Percentiles rank a stretch among this genome's conserved stretches.
These are phyloP conservation scores for Cyclopterus lumpus DNA, from an alignment of 2,797 vertebrate genomes.

Conservation along the genomic window DNA sequence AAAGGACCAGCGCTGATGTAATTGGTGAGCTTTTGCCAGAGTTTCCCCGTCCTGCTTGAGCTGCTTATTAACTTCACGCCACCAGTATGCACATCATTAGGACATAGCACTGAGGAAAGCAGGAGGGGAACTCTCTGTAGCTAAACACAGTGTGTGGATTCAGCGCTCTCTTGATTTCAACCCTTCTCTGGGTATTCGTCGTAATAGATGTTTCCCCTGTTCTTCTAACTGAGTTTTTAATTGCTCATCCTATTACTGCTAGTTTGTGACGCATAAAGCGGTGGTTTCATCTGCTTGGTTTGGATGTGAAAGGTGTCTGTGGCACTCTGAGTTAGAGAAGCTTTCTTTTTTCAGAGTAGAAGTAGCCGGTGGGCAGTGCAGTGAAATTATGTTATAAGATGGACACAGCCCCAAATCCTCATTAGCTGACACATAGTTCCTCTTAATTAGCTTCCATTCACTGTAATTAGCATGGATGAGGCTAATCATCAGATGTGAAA, in stretches of 20 bases:
- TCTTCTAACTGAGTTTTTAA: conserved; percentile 55
- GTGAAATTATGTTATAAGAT: conserved; percentile 88
- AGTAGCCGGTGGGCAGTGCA: conserved; percentile 62
- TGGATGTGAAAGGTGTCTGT: conserved; percentile 41
- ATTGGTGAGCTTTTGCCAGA: conserved; percentile 63
- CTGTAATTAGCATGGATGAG: conserved; percentile 95
- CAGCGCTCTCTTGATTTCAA: conserved; percentile 45
- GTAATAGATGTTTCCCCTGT: conserved; percentile 35
- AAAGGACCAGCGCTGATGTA: conserved; percentile 48
- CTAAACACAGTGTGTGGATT: conserved; percentile 40
- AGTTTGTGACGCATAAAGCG: conserved; percentile 32
- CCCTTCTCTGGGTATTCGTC: conserved; percentile 27
- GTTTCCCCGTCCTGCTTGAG: conserved; percentile 48
- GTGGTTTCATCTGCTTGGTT: conserved; percentile 41
- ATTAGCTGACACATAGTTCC: conserved; percentile 95
- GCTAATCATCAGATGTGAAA: conserved; percentile 98
- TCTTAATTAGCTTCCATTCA: conserved; percentile 99
- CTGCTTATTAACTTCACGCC: conserved; percentile 66
- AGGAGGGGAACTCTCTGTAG: conserved; percentile 46
- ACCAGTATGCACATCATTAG: conserved; percentile 69
- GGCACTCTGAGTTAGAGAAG: conserved; percentile 37
- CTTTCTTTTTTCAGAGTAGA: conserved; percentile 48
- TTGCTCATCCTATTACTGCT: conserved; percentile 56
- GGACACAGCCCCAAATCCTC: conserved; percentile 93
- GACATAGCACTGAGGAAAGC: conserved; percentile 49